Base-by-base conservation (phyloP, 1,140 invertebrate genomes). In the Ericerus pela region DNA sequence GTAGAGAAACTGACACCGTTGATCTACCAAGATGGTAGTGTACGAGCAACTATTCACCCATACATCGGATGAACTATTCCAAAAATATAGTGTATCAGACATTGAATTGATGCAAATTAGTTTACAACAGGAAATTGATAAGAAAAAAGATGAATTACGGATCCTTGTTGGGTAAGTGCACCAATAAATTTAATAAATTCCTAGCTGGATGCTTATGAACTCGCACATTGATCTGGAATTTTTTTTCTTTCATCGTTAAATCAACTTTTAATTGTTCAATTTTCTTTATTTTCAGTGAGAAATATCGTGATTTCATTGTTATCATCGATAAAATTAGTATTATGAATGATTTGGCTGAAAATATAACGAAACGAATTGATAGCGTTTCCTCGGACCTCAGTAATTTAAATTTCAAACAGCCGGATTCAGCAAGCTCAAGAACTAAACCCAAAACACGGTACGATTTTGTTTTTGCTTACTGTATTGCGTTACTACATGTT, bases 291-390 rank as follows among this genome's bases (percentile, higher is more conserved):
- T 47, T 10, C 37, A 47, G 41, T 3, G 41, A 47, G 14, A 47
- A 47, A 24, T 47, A 47, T 47, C 41, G 41, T 4, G 41, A 47
- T 47, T 47, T 47, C 14, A 47, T 47, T 5, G 41, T 24, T 24
- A 24, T 47, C 10, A 24, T 24, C 26, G 41, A 47, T 47, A 8
- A 24, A 47, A 47, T 47, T 10, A 47, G 26, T 24, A 24, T 47
- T 2, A 47, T 47, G 41, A 47, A 47, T 24, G 20, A 16, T 8
- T 47, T 47, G 26, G 22, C 41, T 18, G 16, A 47, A 47, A 14
- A 16, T 22, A 47, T 47, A 10, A 5, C 41, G 3, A 22, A 47
- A 24, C 41, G 41, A 4, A 47, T 47, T 24, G 10, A 24, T 10
- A 47, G 26, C 20, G 26, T 47, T 24, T 47, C 41, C 2, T 47